phyloP scores from a whole-genome alignment of 1,140 invertebrate species.

The Sipha flava region DNA sequence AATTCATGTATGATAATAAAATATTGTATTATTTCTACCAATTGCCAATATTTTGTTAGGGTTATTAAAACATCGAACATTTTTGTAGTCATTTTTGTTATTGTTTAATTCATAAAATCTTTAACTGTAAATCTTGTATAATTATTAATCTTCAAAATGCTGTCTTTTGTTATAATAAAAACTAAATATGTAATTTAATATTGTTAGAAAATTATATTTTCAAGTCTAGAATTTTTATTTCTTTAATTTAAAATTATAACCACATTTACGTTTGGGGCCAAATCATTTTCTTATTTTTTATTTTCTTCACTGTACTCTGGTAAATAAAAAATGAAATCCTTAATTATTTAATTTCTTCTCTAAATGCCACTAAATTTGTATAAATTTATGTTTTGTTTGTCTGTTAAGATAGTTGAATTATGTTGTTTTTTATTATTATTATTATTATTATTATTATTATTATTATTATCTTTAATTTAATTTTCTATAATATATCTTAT shows the following conservation, averaged over 20 bases:
- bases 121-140: not conserved
- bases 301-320: not conserved
- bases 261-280: conserved; percentile 15
- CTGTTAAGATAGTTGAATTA: conserved; percentile 32
- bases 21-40: not conserved
- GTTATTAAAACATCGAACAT: not conserved
- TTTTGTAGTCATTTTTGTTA: conserved; percentile 20
- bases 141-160: conserved; percentile 18
- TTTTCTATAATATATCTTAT: conserved; percentile 15
- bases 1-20: not conserved
- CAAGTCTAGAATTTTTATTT: not conserved
- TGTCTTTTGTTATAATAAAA: conserved; percentile 7
- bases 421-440: conserved; percentile 30
- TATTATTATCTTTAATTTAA: conserved; percentile 12
- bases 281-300: not conserved
- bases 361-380: conserved; percentile 1
- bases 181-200: not conserved
- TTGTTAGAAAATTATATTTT: not conserved
- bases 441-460: conserved; percentile 9
- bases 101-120: not conserved
- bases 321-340: not conserved
- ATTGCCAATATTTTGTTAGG: not conserved
- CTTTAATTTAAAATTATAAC: not conserved
- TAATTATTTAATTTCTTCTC: not conserved
- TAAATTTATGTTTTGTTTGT: conserved; percentile 26